Percentiles rank a stretch among this genome's conserved stretches.
phyloP scores from a whole-genome alignment of 1,140 invertebrate genomes.

The Colletes latitarsis region DNA sequence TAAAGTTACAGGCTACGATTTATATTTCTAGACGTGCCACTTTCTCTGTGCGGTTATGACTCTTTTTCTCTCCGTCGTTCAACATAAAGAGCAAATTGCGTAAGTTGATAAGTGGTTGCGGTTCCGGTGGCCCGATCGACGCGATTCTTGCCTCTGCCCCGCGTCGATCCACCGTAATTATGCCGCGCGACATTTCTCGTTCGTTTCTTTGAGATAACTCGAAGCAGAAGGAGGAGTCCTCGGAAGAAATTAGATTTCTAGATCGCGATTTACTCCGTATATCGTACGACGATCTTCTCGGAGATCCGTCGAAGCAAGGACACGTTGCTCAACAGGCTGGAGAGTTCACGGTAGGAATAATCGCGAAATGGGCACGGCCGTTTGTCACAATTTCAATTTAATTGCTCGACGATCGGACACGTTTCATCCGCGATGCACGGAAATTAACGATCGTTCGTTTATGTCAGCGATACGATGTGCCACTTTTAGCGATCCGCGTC shows the following conservation, averaged over 20 bases:
- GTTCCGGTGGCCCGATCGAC: slow-evolving; percentile 29
- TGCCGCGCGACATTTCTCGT: background rate
- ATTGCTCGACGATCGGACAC: slow-evolving; percentile 25
- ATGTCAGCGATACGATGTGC: background rate
- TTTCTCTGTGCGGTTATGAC: slow-evolving; percentile 49
- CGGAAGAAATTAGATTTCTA: slow-evolving; percentile 19
- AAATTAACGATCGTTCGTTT: background rate
- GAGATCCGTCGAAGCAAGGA: slow-evolving; percentile 14
- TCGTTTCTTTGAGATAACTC: background rate
- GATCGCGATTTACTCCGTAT: slow-evolving; percentile 14
- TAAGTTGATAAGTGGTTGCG: slow-evolving; percentile 58
- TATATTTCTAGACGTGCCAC: slow-evolving; percentile 36
- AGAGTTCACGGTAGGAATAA: slow-evolving; percentile 20
- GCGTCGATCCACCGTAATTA: too few relatives aligned
- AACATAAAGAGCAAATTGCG: slow-evolving; percentile 44
- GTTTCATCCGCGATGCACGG: background rate
- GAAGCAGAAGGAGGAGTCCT: too few relatives aligned
- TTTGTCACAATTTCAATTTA: slow-evolving; percentile 37
- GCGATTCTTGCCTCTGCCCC: background rate
- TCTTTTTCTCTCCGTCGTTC: slow-evolving; percentile 23
- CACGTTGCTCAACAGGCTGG: slow-evolving; percentile 16
- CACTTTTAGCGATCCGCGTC: background rate
- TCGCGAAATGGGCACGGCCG: slow-evolving; percentile 23
- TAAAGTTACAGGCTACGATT: slow-evolving; percentile 8
- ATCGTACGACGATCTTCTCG: background rate